A percentile compares a stretch with the other conserved stretches of the same genome.
phyloP scores from a whole-genome alignment of 2,113 vertebrate genomes.

The Jaculus jaculus region DNA sequence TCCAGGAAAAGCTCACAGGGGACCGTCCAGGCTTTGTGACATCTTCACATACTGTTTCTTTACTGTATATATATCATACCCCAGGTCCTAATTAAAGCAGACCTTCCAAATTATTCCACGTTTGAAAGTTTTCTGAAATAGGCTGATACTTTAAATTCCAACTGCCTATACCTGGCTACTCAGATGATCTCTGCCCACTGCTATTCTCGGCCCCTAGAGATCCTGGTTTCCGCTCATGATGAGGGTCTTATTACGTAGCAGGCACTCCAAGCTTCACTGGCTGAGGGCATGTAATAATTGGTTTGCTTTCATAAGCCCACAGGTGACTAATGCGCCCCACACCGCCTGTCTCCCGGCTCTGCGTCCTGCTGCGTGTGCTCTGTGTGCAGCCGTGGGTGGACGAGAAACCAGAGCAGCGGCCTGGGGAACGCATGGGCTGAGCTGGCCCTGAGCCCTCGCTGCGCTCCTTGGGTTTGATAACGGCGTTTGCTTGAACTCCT shows the following conservation, averaged over 20 bases:
- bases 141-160: background rate
- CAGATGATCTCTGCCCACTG: background rate
- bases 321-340: constrained; percentile 33
- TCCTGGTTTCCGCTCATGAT: rapidly evolving
- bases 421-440: rapidly evolving
- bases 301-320: constrained; percentile 41
- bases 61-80: background rate
- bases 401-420: background rate
- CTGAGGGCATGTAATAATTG: constrained; percentile 30
- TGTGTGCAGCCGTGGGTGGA: background rate
- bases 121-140: constrained; percentile 14
- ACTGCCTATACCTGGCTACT: background rate
- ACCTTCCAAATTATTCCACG: background rate
- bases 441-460: rapidly evolving
- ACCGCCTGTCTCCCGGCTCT: background rate
- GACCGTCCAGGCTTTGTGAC: background rate
- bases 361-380: rapidly evolving
- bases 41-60: background rate
- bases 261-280: constrained; percentile 29
- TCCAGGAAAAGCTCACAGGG: background rate
- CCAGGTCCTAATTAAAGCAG: constrained; percentile 20
- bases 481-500: constrained; percentile 62
- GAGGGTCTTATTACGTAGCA: background rate
- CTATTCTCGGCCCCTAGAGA: background rate
- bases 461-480: constrained; percentile 23